Evolutionary conservation across 2,888 invertebrate species (phyloP).

Genomic region (Synergus gifuensis): DNA sequence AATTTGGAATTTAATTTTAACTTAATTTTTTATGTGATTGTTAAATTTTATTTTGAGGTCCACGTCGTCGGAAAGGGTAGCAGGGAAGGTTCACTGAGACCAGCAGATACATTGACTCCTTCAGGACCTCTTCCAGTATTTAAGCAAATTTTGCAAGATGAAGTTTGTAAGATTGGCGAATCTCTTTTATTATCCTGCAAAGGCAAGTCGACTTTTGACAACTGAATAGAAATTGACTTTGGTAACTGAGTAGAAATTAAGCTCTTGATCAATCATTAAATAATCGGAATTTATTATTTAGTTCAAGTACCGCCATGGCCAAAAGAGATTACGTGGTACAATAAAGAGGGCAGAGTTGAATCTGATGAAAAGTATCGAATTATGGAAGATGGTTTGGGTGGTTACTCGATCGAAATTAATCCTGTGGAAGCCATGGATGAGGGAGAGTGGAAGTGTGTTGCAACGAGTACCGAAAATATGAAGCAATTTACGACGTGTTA

Average conservation of each 20-base stretch:
- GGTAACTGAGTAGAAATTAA: neutral
- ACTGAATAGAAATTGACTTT: too few relatives aligned
- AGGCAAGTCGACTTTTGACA: conserved; percentile 77
- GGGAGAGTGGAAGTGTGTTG: conserved; percentile 94
- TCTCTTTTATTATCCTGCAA: conserved; percentile 86
- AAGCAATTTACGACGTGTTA: conserved; percentile 87
- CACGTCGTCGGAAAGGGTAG: conserved; percentile 88
- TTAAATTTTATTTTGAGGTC: conserved; percentile 76
- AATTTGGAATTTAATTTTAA: neutral
- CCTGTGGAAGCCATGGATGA: conserved; percentile 89
- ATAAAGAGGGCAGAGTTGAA: conserved; percentile 89
- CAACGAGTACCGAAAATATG: conserved; percentile 86
- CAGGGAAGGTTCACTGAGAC: conserved; percentile 84
- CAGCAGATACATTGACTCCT: conserved; percentile 82
- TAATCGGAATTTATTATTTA: conserved; percentile 64
- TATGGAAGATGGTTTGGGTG: conserved; percentile 90
- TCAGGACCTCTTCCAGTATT: conserved; percentile 89
- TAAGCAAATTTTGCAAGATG: conserved; percentile 86
- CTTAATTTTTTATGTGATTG: neutral
- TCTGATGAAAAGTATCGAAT: conserved; percentile 85
- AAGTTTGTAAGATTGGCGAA: conserved; percentile 89
- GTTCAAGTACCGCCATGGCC: conserved; percentile 93
- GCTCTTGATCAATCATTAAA: conserved; percentile 7
- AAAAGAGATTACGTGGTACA: conserved; percentile 90
- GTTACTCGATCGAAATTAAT: conserved; percentile 87